phyloP scores from a whole-genome alignment of 2,113 vertebrate species.

The Probosciger aterrimus region DNA sequence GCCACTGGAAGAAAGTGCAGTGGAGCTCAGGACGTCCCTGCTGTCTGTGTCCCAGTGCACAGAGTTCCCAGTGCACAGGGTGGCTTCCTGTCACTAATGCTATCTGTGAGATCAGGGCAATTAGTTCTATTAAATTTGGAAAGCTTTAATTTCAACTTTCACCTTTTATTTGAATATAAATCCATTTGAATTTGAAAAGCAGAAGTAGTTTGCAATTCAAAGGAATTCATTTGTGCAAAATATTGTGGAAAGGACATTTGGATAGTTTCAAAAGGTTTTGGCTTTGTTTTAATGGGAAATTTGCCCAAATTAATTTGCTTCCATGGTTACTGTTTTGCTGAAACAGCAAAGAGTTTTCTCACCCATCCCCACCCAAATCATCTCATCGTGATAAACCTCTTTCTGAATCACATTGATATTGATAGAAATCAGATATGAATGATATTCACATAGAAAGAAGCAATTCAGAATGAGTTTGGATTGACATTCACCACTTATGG shows the following conservation, averaged over 20 bases:
- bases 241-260: constrained; percentile 14
- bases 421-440: background rate
- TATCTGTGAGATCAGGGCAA: background rate
- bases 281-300: constrained; percentile 35
- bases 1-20: background rate
- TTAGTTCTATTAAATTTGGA: background rate
- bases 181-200: background rate
- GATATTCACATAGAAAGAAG: background rate
- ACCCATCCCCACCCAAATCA: background rate
- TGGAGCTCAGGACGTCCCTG: background rate
- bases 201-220: background rate
- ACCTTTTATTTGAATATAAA: background rate
- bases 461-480: background rate
- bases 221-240: background rate
- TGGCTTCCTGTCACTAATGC: background rate
- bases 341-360: constrained; percentile 23
- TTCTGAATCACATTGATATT: background rate
- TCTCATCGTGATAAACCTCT: background rate
- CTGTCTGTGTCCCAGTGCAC: background rate
- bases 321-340: background rate
- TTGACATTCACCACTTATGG: background rate
- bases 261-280: constrained; percentile 2
- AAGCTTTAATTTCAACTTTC: background rate
- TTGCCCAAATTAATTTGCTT: constrained; percentile 40
- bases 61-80: background rate